Conservation (phyloP, 2,888 invertebrate species). For the Neoitamus cyanurus region DNA sequence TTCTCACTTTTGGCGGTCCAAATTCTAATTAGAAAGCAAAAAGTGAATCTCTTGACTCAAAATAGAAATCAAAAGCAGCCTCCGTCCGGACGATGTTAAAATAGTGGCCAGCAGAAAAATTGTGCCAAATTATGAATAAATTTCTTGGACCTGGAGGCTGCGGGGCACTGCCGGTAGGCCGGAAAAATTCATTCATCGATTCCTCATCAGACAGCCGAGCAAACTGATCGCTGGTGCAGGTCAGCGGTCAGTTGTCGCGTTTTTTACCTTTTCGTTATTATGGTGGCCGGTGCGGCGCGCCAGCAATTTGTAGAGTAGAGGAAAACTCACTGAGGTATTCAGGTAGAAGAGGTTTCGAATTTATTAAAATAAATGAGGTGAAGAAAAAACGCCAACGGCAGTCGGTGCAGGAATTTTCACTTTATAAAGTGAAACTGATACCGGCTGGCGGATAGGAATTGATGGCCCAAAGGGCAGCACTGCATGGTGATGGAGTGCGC, state of each 20-base stretch:
- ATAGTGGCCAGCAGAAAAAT: neutral
- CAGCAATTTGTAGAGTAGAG: neutral
- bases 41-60: neutral
- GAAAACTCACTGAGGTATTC: neutral
- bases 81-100: neutral
- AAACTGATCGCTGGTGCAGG: neutral
- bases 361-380: conserved; percentile 14
- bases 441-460: neutral
- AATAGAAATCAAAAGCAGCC: neutral
- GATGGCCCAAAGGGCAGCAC: neutral
- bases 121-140: conserved; percentile 27
- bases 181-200: neutral
- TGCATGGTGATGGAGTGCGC: neutral
- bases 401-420: conserved; percentile 11
- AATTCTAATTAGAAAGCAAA: conserved; percentile 30
- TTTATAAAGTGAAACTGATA: conserved; percentile 23
- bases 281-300: neutral
- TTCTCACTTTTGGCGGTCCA: neutral
- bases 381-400: neutral
- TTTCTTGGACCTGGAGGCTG: neutral
- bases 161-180: neutral
- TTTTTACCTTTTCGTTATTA: neutral
- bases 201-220: neutral
- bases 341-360: neutral
- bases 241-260: neutral